phyloP scores from a whole-genome alignment of 1,140 invertebrate species.

The Neotoxoptera formosana region DNA sequence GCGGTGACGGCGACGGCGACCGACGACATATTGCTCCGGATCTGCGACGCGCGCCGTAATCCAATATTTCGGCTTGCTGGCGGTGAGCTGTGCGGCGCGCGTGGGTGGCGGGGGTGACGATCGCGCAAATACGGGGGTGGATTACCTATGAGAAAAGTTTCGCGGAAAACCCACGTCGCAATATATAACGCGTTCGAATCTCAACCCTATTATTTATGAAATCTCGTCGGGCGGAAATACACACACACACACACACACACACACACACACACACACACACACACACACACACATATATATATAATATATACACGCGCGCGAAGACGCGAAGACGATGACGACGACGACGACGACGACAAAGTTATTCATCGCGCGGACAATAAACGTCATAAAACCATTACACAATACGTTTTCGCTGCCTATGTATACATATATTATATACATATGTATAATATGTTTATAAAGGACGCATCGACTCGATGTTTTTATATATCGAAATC shows the following conservation, averaged over 20 bases:
- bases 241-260: too few relatives aligned
- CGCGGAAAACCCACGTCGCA: neutral
- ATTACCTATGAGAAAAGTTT: conserved; percentile 9
- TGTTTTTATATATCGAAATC: conserved; percentile 6
- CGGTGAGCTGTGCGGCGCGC: too few relatives aligned
- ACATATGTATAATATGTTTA: neutral
- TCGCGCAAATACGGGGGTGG: conserved; percentile 9
- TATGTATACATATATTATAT: neutral
- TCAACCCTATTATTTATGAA: conserved; percentile 7
- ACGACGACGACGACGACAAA: neutral
- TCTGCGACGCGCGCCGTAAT: neutral
- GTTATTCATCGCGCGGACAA: conserved; percentile 10
- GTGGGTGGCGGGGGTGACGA: neutral
- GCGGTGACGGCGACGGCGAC: neutral
- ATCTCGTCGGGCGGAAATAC: neutral
- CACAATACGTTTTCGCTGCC: neutral
- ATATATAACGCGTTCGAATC: conserved; percentile 18
- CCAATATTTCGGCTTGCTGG: neutral
- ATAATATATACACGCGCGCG: too few relatives aligned
- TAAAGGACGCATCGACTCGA: too few relatives aligned
- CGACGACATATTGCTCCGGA: conserved; percentile 18
- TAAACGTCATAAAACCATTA: conserved; percentile 17
- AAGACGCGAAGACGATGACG: neutral
- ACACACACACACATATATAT: too few relatives aligned
- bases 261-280: too few relatives aligned